Percentiles rank a stretch among this genome's conserved stretches.
Evolutionary conservation across 2,113 vertebrate genomes (phyloP).

Genomic region (Grus americana): DNA sequence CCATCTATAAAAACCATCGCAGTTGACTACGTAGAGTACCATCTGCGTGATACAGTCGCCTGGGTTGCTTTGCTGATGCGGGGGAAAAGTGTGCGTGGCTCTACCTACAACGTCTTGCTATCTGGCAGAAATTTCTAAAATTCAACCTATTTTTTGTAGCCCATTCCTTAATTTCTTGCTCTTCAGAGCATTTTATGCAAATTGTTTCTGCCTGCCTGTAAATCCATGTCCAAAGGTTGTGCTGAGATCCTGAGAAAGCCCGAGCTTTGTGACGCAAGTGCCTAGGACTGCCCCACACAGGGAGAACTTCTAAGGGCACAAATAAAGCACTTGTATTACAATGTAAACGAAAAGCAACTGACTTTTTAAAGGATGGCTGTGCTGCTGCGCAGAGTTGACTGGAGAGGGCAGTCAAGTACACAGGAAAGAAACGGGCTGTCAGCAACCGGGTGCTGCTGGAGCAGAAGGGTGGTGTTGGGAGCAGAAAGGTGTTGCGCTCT

Average conservation of each 20-base stretch:
- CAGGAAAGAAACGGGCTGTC: neutral
- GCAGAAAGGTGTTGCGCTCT: neutral
- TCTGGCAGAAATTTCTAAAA: neutral
- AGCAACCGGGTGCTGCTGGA: rapidly evolving
- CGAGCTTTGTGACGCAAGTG: rapidly evolving
- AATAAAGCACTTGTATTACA: rapidly evolving
- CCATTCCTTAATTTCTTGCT: neutral
- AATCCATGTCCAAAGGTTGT: neutral
- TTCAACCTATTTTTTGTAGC: neutral
- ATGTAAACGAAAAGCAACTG: rapidly evolving
- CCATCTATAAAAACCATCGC: neutral
- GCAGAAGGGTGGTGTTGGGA: neutral
- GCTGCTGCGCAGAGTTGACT: neutral
- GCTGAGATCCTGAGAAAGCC: neutral
- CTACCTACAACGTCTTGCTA: rapidly evolving
- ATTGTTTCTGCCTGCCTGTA: neutral
- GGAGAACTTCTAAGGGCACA: neutral
- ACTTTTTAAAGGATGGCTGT: rapidly evolving
- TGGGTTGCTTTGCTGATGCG: neutral
- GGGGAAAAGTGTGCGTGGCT: no score
- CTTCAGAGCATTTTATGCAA: neutral
- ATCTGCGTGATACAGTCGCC: neutral
- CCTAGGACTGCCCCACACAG: rapidly evolving
- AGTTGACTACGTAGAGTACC: neutral
- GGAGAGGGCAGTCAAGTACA: neutral